Conservation (phyloP, 2,113 vertebrate genomes). For the Orcinus orca region DNA sequence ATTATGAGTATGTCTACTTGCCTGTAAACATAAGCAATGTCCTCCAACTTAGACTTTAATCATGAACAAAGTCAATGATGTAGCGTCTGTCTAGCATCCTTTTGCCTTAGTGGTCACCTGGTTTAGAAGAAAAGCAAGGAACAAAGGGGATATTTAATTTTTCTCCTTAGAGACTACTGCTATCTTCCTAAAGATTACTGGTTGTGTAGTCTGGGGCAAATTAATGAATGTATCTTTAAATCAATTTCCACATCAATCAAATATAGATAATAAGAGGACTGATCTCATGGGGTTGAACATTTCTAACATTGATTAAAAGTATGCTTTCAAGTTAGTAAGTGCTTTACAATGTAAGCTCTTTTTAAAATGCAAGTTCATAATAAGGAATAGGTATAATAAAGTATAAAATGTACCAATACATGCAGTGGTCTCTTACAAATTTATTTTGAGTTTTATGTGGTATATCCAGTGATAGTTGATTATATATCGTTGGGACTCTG, state of each 20-base stretch:
- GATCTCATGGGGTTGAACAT: neutral
- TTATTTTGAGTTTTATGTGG: neutral
- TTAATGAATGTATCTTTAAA: constrained; percentile 33
- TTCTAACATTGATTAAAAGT: constrained; percentile 21
- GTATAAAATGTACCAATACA: neutral
- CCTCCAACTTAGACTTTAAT: neutral
- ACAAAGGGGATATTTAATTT: neutral
- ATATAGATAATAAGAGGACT: constrained; percentile 6
- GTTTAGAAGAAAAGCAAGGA: neutral
- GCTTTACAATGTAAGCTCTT: neutral
- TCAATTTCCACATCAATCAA: constrained; percentile 62
- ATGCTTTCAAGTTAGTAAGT: neutral
- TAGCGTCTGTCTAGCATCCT: neutral
- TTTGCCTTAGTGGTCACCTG: neutral
- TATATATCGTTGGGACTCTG: too few relatives aligned
- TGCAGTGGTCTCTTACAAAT: neutral
- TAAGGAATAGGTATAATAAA: neutral
- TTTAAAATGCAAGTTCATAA: neutral
- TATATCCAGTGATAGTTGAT: neutral
- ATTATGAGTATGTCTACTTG: neutral
- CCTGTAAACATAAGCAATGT: neutral
- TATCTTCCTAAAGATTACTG: neutral
- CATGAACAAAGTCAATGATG: neutral
- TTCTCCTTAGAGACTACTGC: neutral
- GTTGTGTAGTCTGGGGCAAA: neutral